Conservation (phyloP, 23 tunicate genomes). For the Oikopleura albicans region DNA sequence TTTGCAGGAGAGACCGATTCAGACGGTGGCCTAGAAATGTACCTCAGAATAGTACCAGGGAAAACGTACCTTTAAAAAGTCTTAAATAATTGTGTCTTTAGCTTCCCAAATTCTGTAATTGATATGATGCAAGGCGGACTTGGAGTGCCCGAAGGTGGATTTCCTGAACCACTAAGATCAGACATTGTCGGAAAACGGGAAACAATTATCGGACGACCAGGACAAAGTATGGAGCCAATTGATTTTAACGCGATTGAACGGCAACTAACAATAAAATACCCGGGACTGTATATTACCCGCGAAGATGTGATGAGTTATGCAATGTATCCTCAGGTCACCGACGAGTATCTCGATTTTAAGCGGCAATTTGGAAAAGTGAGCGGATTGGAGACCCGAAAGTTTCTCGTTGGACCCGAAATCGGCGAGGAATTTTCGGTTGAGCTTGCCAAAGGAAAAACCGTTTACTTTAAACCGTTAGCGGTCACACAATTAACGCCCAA, state of each 20-base stretch:
- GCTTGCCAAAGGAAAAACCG: conserved; percentile 73
- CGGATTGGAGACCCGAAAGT: conserved; percentile 73
- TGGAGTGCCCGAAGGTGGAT: conserved; percentile 93
- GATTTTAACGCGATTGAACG: conserved; percentile 41
- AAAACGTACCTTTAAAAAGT: no score
- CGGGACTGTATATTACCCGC: conserved; percentile 24
- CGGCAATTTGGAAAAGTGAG: conserved; percentile 59
- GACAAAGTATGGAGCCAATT: conserved; percentile 42
- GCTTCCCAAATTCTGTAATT: conserved; percentile 78
- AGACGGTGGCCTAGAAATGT: no score
- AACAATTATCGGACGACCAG: conserved; percentile 62
- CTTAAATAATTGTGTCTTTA: no score
- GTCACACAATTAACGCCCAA: conserved; percentile 51
- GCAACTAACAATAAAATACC: conserved; percentile 19
- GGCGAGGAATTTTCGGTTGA: conserved; percentile 82
- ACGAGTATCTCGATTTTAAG: conserved; percentile 44
- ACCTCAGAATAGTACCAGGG: no score
- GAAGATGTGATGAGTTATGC: conserved; percentile 95
- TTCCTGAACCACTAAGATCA: conserved; percentile 59
- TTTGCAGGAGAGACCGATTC: no score
- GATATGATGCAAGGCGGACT: conserved; percentile 95
- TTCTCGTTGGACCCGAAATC: conserved; percentile 71
- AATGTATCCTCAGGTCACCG: conserved; percentile 79
- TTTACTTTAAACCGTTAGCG: conserved; percentile 76
- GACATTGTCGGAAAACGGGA: conserved; percentile 48